Evolutionary conservation across 2,797 vertebrate genomes (phyloP).

Genomic region (Lacerta viridis): DNA sequence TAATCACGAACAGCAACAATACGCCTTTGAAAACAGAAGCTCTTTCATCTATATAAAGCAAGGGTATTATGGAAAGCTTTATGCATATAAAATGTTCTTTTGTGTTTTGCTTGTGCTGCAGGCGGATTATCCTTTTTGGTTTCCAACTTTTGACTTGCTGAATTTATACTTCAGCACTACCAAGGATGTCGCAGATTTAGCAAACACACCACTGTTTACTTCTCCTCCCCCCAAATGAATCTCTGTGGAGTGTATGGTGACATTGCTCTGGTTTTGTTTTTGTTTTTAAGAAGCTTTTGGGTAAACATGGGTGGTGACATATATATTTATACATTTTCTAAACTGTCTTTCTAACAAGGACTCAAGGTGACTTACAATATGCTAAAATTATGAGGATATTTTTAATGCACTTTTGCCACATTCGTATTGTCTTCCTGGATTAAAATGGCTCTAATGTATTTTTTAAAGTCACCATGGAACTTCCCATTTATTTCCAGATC

Average conservation of each 20-base stretch:
- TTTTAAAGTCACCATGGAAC: neutral
- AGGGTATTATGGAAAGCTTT: slow-evolving; percentile 3
- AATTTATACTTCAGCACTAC: neutral
- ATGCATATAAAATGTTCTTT: slow-evolving; percentile 4
- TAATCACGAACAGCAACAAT: neutral
- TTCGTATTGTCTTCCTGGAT: neutral
- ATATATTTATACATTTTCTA: neutral
- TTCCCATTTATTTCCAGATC: neutral
- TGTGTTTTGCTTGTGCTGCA: neutral
- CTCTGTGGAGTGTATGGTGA: neutral
- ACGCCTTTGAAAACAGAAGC: slow-evolving; percentile 12
- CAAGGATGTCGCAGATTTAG: neutral
- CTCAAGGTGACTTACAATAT: neutral
- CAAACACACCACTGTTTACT: slow-evolving; percentile 19
- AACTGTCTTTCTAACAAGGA: neutral
- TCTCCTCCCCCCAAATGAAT: neutral
- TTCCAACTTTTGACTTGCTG: slow-evolving; percentile 28
- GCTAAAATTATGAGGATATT: neutral
- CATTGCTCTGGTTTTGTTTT: rapidly evolving
- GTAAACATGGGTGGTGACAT: neutral
- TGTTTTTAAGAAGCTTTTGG: neutral
- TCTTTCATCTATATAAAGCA: neutral
- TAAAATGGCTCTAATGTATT: neutral
- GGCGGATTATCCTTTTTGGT: neutral
- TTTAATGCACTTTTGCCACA: slow-evolving; percentile 11